Base-by-base conservation (phyloP, 2,797 vertebrate genomes). In the Oreonectes daqikongensis region DNA sequence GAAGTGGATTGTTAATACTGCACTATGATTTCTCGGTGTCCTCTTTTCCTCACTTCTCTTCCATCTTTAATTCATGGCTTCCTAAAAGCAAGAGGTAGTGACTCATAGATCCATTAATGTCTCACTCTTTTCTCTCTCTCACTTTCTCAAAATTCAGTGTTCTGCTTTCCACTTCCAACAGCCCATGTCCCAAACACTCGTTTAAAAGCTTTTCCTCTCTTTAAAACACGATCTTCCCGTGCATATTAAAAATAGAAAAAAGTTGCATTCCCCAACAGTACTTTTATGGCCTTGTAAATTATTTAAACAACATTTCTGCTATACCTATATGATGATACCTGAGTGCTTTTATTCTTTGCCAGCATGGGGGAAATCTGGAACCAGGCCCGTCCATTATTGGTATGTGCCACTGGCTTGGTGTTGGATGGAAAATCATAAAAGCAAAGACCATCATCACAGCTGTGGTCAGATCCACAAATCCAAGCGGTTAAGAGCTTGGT, bases 41-140 rank as follows among this genome's bases (percentile, higher is more conserved):
- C 12, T 76, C 60, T 35, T 44, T 18, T 59, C 30, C 72, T 67
- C 48, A 46, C 42, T 44, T 68, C 69, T 67, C 55, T 61, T 68
- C 55, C 2, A 90, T 92, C 82, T 91, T 90, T 91, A 89, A 94
- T 93, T 90, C 85, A 93, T 87, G 81, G 60, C 75, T 84, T 84
- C 63, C 42, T 87, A 85, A 91, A 91, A 89, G 86, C 87, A 84
- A 80, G 63, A 82, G 65, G 65, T 79, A 60, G 15, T 24, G 42
- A 86, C 75, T 85, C 86, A 79, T 81, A 70, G 85, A 88, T 84
- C 89, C 87, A 88, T 92, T 88, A 89, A 83, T 76, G 83, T 87
- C 83, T 81, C 79, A 55, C 75, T 73, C 63, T 69, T 74, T 63
- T 75, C 69, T 71, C 71, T 42, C 48, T 75, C 75, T 77, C 75